These are phyloP conservation scores for Neotoma lepida DNA, from an alignment of 2,113 vertebrate species.

Conservation along the genomic window DNA sequence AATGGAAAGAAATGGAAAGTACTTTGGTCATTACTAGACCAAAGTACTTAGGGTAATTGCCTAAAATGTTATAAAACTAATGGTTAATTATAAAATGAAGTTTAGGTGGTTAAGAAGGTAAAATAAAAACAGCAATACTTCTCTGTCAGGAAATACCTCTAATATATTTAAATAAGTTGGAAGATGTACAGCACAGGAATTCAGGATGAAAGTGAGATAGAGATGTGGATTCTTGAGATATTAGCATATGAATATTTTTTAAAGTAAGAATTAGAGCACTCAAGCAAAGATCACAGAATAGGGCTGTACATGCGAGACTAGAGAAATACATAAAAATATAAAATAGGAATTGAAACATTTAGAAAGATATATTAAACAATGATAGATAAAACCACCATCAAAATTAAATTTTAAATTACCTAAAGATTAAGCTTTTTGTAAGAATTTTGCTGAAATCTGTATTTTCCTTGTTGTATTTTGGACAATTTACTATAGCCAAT, in stretches of 20 bases:
- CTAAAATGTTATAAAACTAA: neutral
- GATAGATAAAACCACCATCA: neutral
- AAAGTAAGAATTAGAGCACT: neutral
- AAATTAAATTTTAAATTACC: neutral
- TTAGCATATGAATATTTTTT: neutral
- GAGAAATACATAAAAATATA: neutral
- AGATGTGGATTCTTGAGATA: neutral
- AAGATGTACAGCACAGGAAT: neutral
- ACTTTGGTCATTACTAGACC: neutral
- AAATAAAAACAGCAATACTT: neutral
- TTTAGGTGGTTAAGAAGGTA: neutral
- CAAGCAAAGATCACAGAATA: neutral
- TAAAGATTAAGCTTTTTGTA: neutral
- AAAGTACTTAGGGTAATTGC: neutral
- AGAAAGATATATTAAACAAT: neutral
- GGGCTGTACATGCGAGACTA: neutral
- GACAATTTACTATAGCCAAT: neutral
- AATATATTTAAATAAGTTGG: neutral
- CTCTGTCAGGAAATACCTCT: neutral
- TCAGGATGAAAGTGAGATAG: neutral
- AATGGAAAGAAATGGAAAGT: neutral
- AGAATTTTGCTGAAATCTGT: neutral
- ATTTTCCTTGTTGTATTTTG: neutral
- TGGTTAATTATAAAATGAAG: neutral
- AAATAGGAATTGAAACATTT: neutral